Percentiles rank a stretch among this genome's conserved stretches.
phyloP scores from a whole-genome alignment of 2,888 invertebrate species.

The Tubiluchus corallicola region DNA sequence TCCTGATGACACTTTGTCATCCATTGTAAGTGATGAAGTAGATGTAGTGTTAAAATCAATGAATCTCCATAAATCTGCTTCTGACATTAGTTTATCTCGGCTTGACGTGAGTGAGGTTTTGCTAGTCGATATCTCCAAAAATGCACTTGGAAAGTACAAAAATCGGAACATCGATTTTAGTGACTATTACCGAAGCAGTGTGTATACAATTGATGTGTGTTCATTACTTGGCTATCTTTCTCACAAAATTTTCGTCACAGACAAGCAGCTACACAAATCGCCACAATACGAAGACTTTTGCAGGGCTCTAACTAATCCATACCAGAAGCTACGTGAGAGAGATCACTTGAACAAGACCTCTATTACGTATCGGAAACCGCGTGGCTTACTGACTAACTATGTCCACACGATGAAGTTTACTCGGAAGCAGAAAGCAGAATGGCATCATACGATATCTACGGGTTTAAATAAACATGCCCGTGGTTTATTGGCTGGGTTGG shows the following conservation, averaged over 20 bases:
- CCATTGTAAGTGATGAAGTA: too few relatives aligned
- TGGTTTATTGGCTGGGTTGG: not conserved
- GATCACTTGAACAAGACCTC: not conserved
- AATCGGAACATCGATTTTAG: too few relatives aligned
- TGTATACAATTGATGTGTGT: too few relatives aligned
- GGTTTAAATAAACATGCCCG: not conserved
- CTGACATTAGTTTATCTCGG: too few relatives aligned
- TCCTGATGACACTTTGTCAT: too few relatives aligned
- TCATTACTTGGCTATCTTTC: too few relatives aligned
- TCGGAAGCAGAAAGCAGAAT: not conserved
- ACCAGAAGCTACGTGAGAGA: not conserved
- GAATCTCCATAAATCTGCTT: too few relatives aligned
- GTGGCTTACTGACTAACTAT: not conserved
- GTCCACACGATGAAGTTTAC: not conserved
- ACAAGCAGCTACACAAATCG: not conserved
- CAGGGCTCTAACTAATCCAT: not conserved
- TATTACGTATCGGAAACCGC: not conserved
- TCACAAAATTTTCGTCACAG: not conserved
- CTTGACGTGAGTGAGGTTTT: too few relatives aligned
- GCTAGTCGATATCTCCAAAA: too few relatives aligned
- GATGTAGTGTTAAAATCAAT: too few relatives aligned
- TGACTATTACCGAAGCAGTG: too few relatives aligned
- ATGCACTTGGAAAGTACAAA: too few relatives aligned
- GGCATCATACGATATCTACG: not conserved
- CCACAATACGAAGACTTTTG: not conserved